Evolutionary conservation across 1,140 invertebrate species (phyloP).

Genomic region (Odontomachus brunneus): DNA sequence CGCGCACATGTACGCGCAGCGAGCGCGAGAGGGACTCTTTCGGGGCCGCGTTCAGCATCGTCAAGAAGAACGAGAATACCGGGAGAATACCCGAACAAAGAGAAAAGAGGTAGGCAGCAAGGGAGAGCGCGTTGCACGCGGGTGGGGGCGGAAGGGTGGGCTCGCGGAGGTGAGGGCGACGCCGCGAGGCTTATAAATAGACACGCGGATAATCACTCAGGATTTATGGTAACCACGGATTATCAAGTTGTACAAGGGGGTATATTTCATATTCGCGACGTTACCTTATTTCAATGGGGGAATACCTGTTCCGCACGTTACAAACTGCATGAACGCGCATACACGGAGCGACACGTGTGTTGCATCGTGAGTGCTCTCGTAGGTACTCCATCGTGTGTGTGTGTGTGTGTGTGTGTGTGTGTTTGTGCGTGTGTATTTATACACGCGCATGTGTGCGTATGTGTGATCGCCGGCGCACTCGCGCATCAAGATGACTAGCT

Average conservation of each 20-base stretch:
- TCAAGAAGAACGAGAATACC: constrained; percentile 58
- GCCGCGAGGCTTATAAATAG: constrained; percentile 84
- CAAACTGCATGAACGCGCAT: constrained; percentile 74
- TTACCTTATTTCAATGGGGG: constrained; percentile 84
- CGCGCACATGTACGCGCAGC: constrained; percentile 52
- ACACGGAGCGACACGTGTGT: constrained; percentile 69
- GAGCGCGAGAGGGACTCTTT: constrained; percentile 52
- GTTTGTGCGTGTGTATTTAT: neutral
- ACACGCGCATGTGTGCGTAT: too few relatives aligned
- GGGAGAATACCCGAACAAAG: constrained; percentile 67
- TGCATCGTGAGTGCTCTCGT: constrained; percentile 56
- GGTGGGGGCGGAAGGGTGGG: constrained; percentile 24
- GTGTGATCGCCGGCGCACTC: constrained; percentile 26
- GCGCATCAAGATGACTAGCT: constrained; percentile 65
- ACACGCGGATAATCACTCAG: constrained; percentile 85
- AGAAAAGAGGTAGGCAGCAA: constrained; percentile 63
- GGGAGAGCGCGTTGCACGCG: constrained; percentile 50
- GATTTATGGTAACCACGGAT: constrained; percentile 86
- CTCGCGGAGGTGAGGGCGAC: constrained; percentile 72
- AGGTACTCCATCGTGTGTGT: neutral
- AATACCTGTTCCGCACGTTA: constrained; percentile 82
- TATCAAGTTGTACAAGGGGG: constrained; percentile 85
- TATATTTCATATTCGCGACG: constrained; percentile 85
- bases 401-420: neutral
- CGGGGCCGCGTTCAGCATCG: constrained; percentile 56